Percentiles rank a stretch among this genome's conserved stretches.
These are phyloP conservation scores for Chelon auratus DNA, from an alignment of 2,797 vertebrate genomes.

Conservation along the genomic window DNA sequence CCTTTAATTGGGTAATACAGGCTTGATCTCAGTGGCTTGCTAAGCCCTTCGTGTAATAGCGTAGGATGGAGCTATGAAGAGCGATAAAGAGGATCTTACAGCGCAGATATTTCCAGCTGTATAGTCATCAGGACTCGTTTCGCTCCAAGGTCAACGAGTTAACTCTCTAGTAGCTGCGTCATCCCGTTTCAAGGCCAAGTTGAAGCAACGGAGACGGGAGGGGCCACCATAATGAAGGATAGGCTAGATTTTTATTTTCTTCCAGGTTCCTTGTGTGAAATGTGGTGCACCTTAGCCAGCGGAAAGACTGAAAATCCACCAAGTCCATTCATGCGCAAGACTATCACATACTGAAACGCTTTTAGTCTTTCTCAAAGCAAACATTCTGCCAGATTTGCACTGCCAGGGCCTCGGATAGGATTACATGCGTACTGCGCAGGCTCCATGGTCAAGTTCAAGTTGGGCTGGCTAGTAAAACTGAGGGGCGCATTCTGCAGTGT, in stretches of 20 bases:
- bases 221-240: slow-evolving; percentile 61
- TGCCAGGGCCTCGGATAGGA: slow-evolving; percentile 51
- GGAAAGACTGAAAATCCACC: neutral
- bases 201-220: slow-evolving; percentile 79
- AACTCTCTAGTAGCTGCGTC: slow-evolving; percentile 71
- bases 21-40: slow-evolving; percentile 54
- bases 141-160: slow-evolving; percentile 76
- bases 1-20: slow-evolving; percentile 56
- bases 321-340: slow-evolving; percentile 18
- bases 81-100: slow-evolving; percentile 38
- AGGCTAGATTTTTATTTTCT: slow-evolving; percentile 31
- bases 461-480: slow-evolving; percentile 80
- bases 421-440: slow-evolving; percentile 70
- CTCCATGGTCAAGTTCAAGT: slow-evolving; percentile 88
- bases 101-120: slow-evolving; percentile 53
- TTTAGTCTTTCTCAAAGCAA: slow-evolving; percentile 30
- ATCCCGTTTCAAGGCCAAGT: slow-evolving; percentile 93
- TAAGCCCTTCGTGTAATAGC: slow-evolving; percentile 45
- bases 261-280: slow-evolving; percentile 36
- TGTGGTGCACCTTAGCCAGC: slow-evolving; percentile 14
- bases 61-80: slow-evolving; percentile 40
- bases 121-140: slow-evolving; percentile 67
- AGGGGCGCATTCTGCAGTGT: slow-evolving; percentile 75
- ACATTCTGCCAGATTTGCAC: slow-evolving; percentile 33
- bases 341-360: neutral